phyloP scores from a whole-genome alignment of 2,797 vertebrate species.

The Rhabdomys pumilio region DNA sequence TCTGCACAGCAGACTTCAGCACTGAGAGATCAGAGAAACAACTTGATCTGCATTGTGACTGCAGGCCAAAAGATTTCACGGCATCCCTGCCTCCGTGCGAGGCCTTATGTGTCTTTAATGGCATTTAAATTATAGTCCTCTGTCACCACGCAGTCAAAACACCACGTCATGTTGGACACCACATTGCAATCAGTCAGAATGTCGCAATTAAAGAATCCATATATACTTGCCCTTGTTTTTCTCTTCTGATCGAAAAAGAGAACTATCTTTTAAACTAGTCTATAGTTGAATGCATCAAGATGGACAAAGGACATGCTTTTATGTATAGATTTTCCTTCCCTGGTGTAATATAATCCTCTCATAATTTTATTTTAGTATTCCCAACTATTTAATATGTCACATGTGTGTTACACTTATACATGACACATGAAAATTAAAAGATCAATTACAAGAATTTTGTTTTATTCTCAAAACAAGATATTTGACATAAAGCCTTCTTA shows the following conservation, averaged over 20 bases:
- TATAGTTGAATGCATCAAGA: not conserved
- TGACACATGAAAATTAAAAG: slow-evolving; percentile 8
- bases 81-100: slow-evolving; percentile 79
- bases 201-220: slow-evolving; percentile 83
- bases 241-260: slow-evolving; percentile 69
- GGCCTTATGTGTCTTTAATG: slow-evolving; percentile 89
- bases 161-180: slow-evolving; percentile 88
- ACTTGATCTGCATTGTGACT: slow-evolving; percentile 88
- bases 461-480: not conserved
- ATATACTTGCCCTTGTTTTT: slow-evolving; percentile 72
- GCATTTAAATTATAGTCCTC: slow-evolving; percentile 93
- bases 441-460: not conserved
- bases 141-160: slow-evolving; percentile 90
- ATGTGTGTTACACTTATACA: not conserved
- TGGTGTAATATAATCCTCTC: not conserved
- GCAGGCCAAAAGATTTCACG: slow-evolving; percentile 79
- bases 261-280: slow-evolving; percentile 27
- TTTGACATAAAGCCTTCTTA: not conserved
- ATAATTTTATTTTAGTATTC: not conserved
- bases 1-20: slow-evolving; percentile 86
- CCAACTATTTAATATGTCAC: not conserved
- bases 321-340: not conserved
- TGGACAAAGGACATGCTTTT: not conserved
- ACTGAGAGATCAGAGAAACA: slow-evolving; percentile 89
- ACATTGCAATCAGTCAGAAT: slow-evolving; percentile 86